Evolutionary conservation across 2,797 vertebrate genomes (phyloP), one percentile per base, ranked within the genome.

Genomic region (Brachyrhaphis roseni): DNA sequence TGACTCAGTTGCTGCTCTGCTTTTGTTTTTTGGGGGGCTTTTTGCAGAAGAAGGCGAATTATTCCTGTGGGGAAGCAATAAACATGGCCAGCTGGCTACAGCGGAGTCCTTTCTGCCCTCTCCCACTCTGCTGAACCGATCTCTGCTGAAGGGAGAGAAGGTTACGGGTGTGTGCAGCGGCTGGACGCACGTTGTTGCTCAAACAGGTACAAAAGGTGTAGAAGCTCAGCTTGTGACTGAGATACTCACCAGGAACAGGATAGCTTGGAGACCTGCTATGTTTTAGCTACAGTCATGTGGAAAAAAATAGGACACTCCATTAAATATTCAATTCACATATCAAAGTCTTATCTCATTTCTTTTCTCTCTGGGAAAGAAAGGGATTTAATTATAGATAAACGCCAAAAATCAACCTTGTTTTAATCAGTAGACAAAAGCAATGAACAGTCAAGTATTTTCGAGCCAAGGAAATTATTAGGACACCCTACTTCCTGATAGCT

Each of bases 51-150:
- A 94, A 45, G 97, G 97, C 72, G 91, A 96, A 78, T 75, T 99
- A 72, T 97, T 96, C 81, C 92, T 97, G 74, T 99, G 98, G 98
- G 98, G 98, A 79, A 96, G 96, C 90, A 99, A 98, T 95, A 98
- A 97, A 78, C 95, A 97, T 0, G 93, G 97, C 72, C 98, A 98
- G 89, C 93, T 99, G 76, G 87, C 93, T 79, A 87, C 91, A 82
- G 80, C 90, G 68, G 93, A 95, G 72, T 49, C 90, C 28, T 98
- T 98, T 83, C 87, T 97, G 79, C 82, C 90, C 57, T 83, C 91
- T 75, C 97, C 98, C 15, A 81, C 84, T 86, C 94, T 88, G 82
- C 88, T 98, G 84, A 95, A 96, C 55, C 47, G 74, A 46, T 90
- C 84, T 0, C 90, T 94, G 47, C 94, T 98, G 81, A 93, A 86